Conservation (phyloP, 1,140 invertebrate species). For the Prorops nasuta region DNA sequence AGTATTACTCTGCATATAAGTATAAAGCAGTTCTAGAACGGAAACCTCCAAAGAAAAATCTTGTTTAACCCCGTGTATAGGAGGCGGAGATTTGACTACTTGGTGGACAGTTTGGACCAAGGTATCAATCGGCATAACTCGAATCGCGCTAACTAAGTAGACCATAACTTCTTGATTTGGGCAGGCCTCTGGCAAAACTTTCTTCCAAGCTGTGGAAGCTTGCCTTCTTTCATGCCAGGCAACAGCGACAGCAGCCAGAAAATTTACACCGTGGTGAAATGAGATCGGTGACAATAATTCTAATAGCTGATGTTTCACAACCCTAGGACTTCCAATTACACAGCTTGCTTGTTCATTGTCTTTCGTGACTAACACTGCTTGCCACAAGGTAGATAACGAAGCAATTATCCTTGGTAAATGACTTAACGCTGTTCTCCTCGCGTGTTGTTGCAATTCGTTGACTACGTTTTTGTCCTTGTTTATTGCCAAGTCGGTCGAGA, state of each 20-base stretch:
- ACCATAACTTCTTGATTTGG: constrained; percentile 77
- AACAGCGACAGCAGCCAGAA: constrained; percentile 82
- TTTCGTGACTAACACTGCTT: constrained; percentile 61
- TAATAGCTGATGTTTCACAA: constrained; percentile 76
- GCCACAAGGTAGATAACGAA: constrained; percentile 79
- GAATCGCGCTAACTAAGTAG: constrained; percentile 75
- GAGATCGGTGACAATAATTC: constrained; percentile 87
- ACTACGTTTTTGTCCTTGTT: constrained; percentile 40
- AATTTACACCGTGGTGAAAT: constrained; percentile 78
- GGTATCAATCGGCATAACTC: constrained; percentile 82
- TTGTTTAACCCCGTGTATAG: constrained; percentile 63
- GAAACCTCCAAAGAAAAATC: constrained; percentile 65
- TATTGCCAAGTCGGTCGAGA: constrained; percentile 44
- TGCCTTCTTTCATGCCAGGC: constrained; percentile 81
- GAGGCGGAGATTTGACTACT: constrained; percentile 77
- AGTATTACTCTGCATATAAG: constrained; percentile 72
- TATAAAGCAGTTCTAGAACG: constrained; percentile 64
- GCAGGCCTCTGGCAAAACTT: constrained; percentile 66
- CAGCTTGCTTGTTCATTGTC: constrained; percentile 56
- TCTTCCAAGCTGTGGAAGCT: constrained; percentile 52
- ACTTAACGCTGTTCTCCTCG: constrained; percentile 72
- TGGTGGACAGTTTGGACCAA: constrained; percentile 82
- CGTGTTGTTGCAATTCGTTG: constrained; percentile 61
- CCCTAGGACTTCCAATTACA: constrained; percentile 62
- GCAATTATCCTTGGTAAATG: constrained; percentile 81